These are phyloP conservation scores for Glyphotaelius pellucidus DNA, from an alignment of 2,888 invertebrate genomes.

Conservation along the genomic window DNA sequence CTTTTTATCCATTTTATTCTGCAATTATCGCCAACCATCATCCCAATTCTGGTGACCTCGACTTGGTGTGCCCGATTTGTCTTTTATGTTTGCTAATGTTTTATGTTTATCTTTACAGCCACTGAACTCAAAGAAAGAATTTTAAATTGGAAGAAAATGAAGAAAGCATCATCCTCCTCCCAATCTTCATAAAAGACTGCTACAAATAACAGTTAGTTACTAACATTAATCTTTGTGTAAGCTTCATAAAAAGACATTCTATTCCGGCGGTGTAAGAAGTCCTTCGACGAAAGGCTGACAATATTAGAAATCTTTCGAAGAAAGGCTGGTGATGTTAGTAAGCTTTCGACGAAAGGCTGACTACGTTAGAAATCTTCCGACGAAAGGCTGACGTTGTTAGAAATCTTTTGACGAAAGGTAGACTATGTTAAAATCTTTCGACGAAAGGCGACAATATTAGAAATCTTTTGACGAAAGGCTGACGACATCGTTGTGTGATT, in stretches of 20 bases:
- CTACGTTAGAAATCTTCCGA: background rate
- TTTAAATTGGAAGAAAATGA: conserved; percentile 90
- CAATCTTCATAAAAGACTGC: conserved; percentile 68
- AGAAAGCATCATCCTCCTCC: conserved; percentile 77
- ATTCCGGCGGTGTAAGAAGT: background rate
- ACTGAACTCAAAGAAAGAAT: conserved; percentile 92
- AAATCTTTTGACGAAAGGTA: background rate
- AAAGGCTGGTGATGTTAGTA: background rate
- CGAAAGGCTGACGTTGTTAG: background rate
- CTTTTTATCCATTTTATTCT: too few relatives aligned
- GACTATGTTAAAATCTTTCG: background rate
- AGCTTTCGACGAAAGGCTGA: background rate
- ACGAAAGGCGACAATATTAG: background rate
- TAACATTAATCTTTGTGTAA: conserved; percentile 42
- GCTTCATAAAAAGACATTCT: conserved; percentile 44
- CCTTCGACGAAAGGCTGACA: background rate
- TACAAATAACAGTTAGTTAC: conserved; percentile 40
- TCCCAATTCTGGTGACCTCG: background rate
- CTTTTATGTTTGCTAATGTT: background rate
- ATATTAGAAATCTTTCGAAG: background rate
- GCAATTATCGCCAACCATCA: too few relatives aligned
- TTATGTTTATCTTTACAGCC: conserved; percentile 76
- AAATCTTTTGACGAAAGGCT: background rate
- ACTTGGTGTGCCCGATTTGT: background rate
- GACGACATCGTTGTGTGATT: background rate